Evolutionary conservation across 2,888 invertebrate species (phyloP), one percentile per base, ranked within the genome.

Genomic region (Volucella inflata): DNA sequence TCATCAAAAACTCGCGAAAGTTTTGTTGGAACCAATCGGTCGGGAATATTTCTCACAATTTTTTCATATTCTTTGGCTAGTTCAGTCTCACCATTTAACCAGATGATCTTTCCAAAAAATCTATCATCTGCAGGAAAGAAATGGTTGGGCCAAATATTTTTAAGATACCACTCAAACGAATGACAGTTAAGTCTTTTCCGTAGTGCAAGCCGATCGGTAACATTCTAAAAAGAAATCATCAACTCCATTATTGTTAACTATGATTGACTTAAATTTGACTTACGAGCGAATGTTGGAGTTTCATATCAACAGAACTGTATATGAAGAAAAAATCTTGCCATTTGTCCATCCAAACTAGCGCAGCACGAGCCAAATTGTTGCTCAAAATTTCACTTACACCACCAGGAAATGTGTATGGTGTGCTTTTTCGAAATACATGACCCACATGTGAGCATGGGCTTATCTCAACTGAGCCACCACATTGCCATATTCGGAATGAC

Each of bases 291-390:
- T 48, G 67, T 91, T 91, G 0, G 1, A 89, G 87, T 0, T 87
- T 87, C 3, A 89, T 70, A 12, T 92, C 94, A 48, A 95, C 94
- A 88, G 94, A 95, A 90, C 97, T 97, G 88, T 97, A 96, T 90
- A 96, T 96, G 91, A 97, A 97, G 90, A 95, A 97, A 91, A 98
- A 98, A 85, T 97, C 95, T 11, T 97, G 96, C 96, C 98, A 99
- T 72, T 99, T 97, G 90, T 99, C 99, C 97, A 99, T 97, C 99
- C 99, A 99, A 0, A 99, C 99, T 2, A 96, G 94, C 0, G 98
- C 98, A 0, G 98, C 98, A 77, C 99, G 93, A 0, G 98, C 98
- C 44, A 98, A 93, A 93, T 99, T 99, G 0, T 96, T 94, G 88
- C 97, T 96, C 1, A 99, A 93, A 2, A 91, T 90, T 88, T 96